Percentiles rank a stretch among this genome's conserved stretches.
These are phyloP conservation scores for Thalassophryne amazonica DNA, from an alignment of 2,797 vertebrate genomes.

Conservation along the genomic window DNA sequence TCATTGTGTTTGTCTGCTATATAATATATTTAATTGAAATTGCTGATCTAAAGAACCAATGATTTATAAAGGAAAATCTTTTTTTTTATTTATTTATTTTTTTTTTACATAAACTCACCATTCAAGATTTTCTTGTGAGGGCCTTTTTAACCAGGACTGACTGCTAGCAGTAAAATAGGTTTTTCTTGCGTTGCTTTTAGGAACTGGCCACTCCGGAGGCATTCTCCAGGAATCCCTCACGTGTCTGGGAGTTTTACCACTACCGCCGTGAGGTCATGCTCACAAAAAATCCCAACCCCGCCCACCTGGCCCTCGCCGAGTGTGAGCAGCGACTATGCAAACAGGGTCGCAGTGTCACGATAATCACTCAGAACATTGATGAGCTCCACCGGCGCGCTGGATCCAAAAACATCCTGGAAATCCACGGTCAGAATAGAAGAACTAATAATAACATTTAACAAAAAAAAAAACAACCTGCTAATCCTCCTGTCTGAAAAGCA, in stretches of 20 bases:
- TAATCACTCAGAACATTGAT: constrained; percentile 96
- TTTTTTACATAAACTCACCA: no score
- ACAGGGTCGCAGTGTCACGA: constrained; percentile 84
- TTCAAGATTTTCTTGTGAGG: not conserved
- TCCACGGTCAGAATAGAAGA: constrained; percentile 80
- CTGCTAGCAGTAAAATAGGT: not conserved
- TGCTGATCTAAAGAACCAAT: no score
- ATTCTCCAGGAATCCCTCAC: constrained; percentile 88
- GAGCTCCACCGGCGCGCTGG: constrained; percentile 91
- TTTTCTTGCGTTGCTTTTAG: constrained; percentile 48
- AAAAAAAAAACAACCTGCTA: no score
- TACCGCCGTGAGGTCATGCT: constrained; percentile 90
- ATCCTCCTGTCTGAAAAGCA: no score
- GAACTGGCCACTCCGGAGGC: constrained; percentile 87
- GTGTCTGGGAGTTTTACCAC: constrained; percentile 97
- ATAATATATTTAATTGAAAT: no score
- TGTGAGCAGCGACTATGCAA: constrained; percentile 85
- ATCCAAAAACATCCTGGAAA: constrained; percentile 86
- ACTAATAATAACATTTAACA: no score
- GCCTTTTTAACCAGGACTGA: not conserved
- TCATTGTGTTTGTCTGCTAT: no score
- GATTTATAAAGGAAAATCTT: no score
- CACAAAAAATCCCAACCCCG: constrained; percentile 86
- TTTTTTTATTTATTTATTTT: no score
- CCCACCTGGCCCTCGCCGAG: constrained; percentile 86